Conservation (phyloP, 2,797 vertebrate genomes). For the Cryptoprocta ferox region DNA sequence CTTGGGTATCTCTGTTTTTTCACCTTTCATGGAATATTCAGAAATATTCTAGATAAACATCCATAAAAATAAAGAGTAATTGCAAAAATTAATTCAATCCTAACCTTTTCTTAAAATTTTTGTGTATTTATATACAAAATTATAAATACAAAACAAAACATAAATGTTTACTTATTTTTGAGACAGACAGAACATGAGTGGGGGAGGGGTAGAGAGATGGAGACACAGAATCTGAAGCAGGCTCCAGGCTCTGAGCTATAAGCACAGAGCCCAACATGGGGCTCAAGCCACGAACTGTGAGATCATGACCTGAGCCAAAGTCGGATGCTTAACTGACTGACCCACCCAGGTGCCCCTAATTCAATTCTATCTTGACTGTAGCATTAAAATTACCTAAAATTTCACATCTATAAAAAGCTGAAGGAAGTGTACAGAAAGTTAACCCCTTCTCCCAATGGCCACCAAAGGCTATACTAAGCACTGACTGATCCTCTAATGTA, state of each 20-base stretch:
- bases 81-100: neutral
- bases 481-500: neutral
- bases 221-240: too few species aligned
- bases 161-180: too few species aligned
- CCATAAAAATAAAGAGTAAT: conserved; percentile 42
- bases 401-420: neutral
- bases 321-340: too few species aligned
- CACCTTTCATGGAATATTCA: neutral
- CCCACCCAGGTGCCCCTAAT: neutral
- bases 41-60: neutral
- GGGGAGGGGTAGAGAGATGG: too few species aligned
- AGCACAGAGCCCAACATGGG: too few species aligned
- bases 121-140: too few species aligned
- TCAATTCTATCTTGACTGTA: neutral
- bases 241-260: too few species aligned
- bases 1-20: neutral
- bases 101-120: neutral
- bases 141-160: too few species aligned
- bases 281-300: too few species aligned
- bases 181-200: too few species aligned
- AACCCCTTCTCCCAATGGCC: neutral
- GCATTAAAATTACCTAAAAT: conserved; percentile 1
- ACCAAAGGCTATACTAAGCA: neutral
- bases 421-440: neutral
- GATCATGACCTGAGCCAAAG: too few species aligned